Base-by-base conservation (phyloP, 2,113 vertebrate species). In the Atractosteus spatula region DNA sequence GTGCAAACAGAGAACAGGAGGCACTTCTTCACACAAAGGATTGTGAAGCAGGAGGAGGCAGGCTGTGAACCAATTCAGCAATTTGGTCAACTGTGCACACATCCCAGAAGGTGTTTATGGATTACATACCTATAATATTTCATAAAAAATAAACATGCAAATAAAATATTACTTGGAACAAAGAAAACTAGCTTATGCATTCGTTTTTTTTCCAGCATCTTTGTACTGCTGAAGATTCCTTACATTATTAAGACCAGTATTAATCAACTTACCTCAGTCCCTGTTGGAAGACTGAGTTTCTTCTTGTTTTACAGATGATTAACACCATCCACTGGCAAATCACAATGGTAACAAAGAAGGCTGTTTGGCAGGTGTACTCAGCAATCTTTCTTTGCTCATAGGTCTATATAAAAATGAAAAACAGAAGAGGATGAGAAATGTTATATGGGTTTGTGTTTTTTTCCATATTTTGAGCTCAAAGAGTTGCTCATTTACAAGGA, bases 231-330 rank as follows among this genome's bases (percentile, higher is more conserved):
- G 29, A 29, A 29, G 29, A 29, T 29, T 29, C 29, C 29, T 29
- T 29, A 29, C 29, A 29, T 29, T 29, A 29, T 29, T 29, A 29
- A 29, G 29, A 1, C 29, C 29, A 29, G 29, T 29, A 29, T 29
- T 29, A 29, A 29, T 29, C 1, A 29, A 76, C 94, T 66, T 87
- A 97, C 96, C 92, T 96, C 95, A 97, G 96, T 84, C 96, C 96
- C 70, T 97, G 96, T 79, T 95, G 95, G 81, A 97, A 81, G 73
- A 97, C 93, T 0, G 95, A 97, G 86, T 97, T 97, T 73, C 93
- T 93, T 0, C 96, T 92, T 43, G 96, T 97, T 78, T 97, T 97
- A 80, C 96, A 97, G 88, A 97, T 95, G 84, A 97, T 95, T 77
- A 97, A 88, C 84, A 96, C 95, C 0, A 95, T 94, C 95, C 95